These are phyloP conservation scores for Aradus depressus DNA, from an alignment of 2,888 invertebrate genomes.

Conservation along the genomic window DNA sequence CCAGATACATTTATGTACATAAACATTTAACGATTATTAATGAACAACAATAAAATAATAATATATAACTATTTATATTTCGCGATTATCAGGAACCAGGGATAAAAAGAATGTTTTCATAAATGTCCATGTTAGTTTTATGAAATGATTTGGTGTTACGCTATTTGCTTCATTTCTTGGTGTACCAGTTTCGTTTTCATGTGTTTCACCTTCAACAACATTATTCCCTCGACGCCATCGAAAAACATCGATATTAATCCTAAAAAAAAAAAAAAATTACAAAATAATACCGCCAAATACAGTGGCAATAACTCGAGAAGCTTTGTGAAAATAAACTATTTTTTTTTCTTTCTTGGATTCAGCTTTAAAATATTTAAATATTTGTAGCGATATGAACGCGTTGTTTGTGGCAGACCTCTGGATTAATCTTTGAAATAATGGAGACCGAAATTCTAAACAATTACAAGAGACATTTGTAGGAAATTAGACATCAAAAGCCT, in stretches of 20 bases:
- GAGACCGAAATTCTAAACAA: too few species aligned
- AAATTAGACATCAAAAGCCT: too few species aligned
- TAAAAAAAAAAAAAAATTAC: background rate
- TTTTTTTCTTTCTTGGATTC: too few species aligned
- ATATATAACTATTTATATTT: too few species aligned
- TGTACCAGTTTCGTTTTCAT: slow-evolving; percentile 1
- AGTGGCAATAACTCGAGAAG: background rate
- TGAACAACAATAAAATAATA: too few species aligned
- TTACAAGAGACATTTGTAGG: too few species aligned
- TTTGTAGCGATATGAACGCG: too few species aligned
- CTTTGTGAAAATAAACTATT: background rate
- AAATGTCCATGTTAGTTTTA: slow-evolving; percentile 66
- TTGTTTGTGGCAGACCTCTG: too few species aligned
- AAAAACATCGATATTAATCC: slow-evolving; percentile 14
- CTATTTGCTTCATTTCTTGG: background rate
- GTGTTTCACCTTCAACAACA: background rate
- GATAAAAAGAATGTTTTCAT: slow-evolving; percentile 89
- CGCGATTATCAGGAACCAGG: slow-evolving; percentile 62
- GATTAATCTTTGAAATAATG: background rate
- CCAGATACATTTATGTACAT: too few species aligned
- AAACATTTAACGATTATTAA: too few species aligned
- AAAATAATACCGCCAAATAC: background rate
- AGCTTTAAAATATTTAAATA: too few species aligned
- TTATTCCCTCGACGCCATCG: slow-evolving; percentile 14
- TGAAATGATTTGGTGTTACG: slow-evolving; percentile 1